A percentile compares a stretch with the other conserved stretches of the same genome.
These are phyloP conservation scores for Nestor notabilis DNA, from an alignment of 2,113 vertebrate species.

Conservation along the genomic window DNA sequence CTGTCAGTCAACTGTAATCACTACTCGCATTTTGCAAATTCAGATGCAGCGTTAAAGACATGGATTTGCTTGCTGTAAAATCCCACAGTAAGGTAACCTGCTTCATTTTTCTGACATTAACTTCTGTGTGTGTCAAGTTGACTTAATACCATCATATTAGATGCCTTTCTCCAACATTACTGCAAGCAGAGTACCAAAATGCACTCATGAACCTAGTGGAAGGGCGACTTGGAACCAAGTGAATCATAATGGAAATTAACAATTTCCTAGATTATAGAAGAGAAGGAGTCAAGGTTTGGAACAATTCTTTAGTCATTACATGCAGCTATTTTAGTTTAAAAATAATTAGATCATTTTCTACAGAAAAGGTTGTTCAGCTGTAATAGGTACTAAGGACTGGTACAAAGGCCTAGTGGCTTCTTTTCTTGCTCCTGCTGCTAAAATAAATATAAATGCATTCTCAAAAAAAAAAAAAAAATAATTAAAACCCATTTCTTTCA, in stretches of 20 bases:
- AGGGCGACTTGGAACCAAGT: background rate
- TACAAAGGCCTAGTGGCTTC: background rate
- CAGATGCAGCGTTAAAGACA: background rate
- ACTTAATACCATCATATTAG: background rate
- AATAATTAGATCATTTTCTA: background rate
- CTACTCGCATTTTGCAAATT: background rate
- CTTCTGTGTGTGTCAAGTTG: background rate
- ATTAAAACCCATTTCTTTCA: background rate
- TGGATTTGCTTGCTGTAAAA: background rate
- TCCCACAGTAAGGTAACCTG: background rate
- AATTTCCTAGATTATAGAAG: background rate
- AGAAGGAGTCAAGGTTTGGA: background rate
- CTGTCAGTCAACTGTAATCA: background rate
- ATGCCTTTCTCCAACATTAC: background rate
- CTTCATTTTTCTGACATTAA: background rate
- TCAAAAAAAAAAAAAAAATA: too few species aligned
- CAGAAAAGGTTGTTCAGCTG: background rate
- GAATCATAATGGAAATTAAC: background rate
- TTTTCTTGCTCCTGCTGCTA: background rate
- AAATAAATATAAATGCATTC: constrained; percentile 33
- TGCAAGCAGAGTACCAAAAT: background rate
- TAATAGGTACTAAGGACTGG: background rate
- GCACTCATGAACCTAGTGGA: background rate
- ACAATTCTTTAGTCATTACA: background rate
- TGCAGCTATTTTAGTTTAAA: background rate